Percentiles rank a stretch among this genome's conserved stretches.
Evolutionary conservation across 2,888 invertebrate genomes (phyloP).

Genomic region (Lagria hirta): DNA sequence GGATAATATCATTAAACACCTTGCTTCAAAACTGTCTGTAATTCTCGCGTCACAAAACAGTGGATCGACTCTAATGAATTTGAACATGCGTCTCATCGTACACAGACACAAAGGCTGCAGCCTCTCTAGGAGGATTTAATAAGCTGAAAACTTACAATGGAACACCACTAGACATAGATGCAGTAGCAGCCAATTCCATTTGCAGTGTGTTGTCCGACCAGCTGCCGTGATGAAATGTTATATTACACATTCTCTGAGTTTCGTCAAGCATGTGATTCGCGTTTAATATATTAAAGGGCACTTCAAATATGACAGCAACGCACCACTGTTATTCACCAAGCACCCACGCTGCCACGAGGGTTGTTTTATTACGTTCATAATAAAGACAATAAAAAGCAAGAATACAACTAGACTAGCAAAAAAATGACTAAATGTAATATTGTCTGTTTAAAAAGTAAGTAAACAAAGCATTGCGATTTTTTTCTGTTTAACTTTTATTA

Average conservation of each 20-base stretch:
- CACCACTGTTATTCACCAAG: constrained; percentile 4
- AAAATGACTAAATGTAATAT: constrained; percentile 27
- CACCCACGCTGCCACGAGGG: constrained; percentile 1
- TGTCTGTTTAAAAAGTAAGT: constrained; percentile 17
- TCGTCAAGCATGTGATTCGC: constrained; percentile 36
- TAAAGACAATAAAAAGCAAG: constrained; percentile 27
- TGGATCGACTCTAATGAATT: no score
- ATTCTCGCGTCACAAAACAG: no score
- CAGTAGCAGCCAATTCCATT: constrained; percentile 30
- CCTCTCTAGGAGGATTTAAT: no score
- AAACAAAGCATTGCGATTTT: constrained; percentile 19
- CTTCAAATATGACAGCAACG: constrained; percentile 31
- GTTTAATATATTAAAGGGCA: constrained; percentile 37
- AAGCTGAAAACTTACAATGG: no score
- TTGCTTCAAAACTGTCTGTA: no score
- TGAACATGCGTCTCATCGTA: no score
- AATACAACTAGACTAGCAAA: constrained; percentile 12
- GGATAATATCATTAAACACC: no score
- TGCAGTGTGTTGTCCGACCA: constrained; percentile 30
- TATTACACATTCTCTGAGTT: constrained; percentile 34
- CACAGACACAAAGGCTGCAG: no score
- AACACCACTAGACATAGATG: no score
- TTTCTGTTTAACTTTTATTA: constrained; percentile 19
- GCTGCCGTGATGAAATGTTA: constrained; percentile 35
- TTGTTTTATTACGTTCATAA: constrained; percentile 29